Base-by-base conservation (phyloP, 2,888 invertebrate species). In the Amblyjoppa fuscipennis region DNA sequence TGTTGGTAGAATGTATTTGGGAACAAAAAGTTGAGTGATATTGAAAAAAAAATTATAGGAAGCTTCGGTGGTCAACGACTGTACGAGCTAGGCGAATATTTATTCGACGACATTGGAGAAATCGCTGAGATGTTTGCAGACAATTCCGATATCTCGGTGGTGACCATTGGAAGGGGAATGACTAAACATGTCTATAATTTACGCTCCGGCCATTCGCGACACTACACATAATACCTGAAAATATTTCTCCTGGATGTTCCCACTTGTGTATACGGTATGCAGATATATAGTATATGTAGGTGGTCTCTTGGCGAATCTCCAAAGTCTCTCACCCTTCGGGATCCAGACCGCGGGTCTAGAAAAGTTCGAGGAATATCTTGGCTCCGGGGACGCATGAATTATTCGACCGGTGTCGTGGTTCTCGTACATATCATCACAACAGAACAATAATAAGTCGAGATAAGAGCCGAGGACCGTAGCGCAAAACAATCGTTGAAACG, bases 351-450 rank as follows among this genome's bases (percentile, higher is more conserved):
- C 28, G 45, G 64, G 59, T 78, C 84, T 84, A 77, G 76, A 81
- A 77, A 84, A 81, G 81, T 84, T 71, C 69, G 70, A 51, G 69
- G 64, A 74, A 78, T 78, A 74, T 84, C 81, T 78, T 74, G 84
- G 77, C 84, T 78, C 71, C 81, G 61, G 64, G 53, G 74, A 84
- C 68, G 81, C 84, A 64, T 84, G 84, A 84, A 81, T 84, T 81
- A 81, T 84, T 81, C 81, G 28, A 41, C 69, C 74, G 61, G 31
- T 71, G 64, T 64, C 64, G 16, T 2, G 59, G 16, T 5, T 6
- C 11, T 38, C 25, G 34, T 53, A 34, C 34, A 9, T 7, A 64
- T n/a, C 41, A 11, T 11, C 31, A 51, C 75, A 68, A 56, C n/a
- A 56, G 9, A 28, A 28, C 34, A 16, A 45, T 56, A 68, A 68